Evolutionary conservation across 2,113 vertebrate species (phyloP).

Genomic region (Daboia siamensis): DNA sequence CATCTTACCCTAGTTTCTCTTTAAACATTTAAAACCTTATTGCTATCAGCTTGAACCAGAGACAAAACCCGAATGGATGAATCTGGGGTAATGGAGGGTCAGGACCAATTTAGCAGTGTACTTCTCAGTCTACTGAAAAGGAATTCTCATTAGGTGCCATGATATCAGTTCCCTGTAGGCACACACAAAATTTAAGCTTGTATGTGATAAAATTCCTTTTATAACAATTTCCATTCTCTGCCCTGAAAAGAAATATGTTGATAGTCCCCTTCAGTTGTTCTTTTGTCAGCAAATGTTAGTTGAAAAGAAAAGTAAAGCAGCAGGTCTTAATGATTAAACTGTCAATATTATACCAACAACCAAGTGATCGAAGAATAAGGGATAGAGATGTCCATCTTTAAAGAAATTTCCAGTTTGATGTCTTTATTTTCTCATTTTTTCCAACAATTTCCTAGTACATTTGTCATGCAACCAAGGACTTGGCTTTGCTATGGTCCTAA

Average conservation of each 20-base stretch:
- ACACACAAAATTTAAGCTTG: neutral
- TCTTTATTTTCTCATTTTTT: neutral
- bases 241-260: neutral
- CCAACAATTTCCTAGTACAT: neutral
- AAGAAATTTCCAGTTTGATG: neutral
- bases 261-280: neutral
- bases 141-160: neutral
- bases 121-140: neutral
- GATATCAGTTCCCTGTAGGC: neutral
- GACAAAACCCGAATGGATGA: neutral
- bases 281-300: neutral
- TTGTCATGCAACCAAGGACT: neutral
- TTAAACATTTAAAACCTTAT: neutral
- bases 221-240: neutral
- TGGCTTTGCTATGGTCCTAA: neutral
- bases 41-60: neutral
- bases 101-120: neutral
- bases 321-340: neutral
- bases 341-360: neutral
- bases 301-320: neutral
- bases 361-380: neutral
- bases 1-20: neutral
- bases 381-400: neutral
- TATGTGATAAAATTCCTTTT: neutral
- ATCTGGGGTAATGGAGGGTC: neutral